Conservation (phyloP, 2,888 invertebrate genomes). For the Sphecodes monilicornis region DNA sequence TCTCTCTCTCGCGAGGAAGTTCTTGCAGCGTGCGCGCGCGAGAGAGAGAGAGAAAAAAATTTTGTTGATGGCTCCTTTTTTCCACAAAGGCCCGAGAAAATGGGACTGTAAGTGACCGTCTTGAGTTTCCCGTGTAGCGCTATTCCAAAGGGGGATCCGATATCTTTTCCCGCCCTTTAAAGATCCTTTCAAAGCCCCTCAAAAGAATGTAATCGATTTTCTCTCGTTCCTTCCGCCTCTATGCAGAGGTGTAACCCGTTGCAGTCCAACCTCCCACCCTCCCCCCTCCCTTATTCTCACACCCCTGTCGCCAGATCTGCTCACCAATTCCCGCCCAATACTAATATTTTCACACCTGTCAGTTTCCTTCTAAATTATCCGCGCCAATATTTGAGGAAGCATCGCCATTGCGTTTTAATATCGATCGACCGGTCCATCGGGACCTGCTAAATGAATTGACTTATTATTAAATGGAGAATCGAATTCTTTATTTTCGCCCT, state of each 20-base stretch:
- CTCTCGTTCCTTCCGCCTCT: conserved; percentile 21
- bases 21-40: too few species aligned
- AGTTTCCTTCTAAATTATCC: neutral
- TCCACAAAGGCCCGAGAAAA: conserved; percentile 38
- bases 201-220: conserved; percentile 52
- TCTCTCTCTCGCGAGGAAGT: neutral
- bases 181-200: conserved; percentile 45
- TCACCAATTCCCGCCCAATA: neutral
- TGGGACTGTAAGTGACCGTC: conserved; percentile 43
- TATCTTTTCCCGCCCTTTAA: conserved; percentile 40
- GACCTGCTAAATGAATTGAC: neutral
- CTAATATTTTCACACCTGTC: conserved; percentile 9
- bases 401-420: neutral
- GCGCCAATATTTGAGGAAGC: neutral
- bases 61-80: conserved; percentile 15
- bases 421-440: neutral
- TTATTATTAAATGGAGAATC: neutral
- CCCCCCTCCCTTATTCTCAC: neutral
- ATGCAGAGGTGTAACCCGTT: neutral
- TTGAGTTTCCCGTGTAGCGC: conserved; percentile 33
- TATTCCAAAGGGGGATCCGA: conserved; percentile 42
- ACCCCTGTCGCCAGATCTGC: neutral
- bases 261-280: neutral
- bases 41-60: neutral
- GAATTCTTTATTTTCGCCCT: neutral